These are phyloP conservation scores for Coregonus sp. DNA, from an alignment of 2,797 vertebrate species.

Conservation along the genomic window DNA sequence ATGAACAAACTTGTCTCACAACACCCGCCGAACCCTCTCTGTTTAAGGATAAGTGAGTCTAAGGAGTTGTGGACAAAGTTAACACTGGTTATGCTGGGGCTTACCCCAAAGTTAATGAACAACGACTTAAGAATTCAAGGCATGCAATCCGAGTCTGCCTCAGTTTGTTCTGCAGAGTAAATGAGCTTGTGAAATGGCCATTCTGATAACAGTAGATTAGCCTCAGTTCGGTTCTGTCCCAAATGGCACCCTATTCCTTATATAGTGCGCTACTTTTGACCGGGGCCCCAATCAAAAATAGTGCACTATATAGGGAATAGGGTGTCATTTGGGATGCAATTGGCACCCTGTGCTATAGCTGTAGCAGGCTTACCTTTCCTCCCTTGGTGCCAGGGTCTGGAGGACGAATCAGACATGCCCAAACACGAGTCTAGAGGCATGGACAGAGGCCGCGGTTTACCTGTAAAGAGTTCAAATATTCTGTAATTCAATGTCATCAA, in stretches of 20 bases:
- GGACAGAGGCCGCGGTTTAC: constrained; percentile 90
- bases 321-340: background rate
- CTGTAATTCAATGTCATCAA: constrained; percentile 15
- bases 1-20: background rate
- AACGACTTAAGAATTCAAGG: constrained; percentile 15
- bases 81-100: background rate
- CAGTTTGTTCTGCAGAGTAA: constrained; percentile 14
- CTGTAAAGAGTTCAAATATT: constrained; percentile 62
- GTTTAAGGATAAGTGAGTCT: no score
- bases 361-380: constrained; percentile 79
- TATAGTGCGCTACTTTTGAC: no score
- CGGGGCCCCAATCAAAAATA: background rate
- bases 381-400: constrained; percentile 74
- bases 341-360: background rate
- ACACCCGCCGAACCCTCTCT: background rate
- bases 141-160: constrained; percentile 8
- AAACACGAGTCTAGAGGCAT: constrained; percentile 90
- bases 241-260: no score
- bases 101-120: constrained; percentile 27
- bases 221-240: background rate
- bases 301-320: background rate
- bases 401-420: constrained; percentile 76
- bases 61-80: background rate
- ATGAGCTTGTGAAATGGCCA: constrained; percentile 19
- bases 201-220: constrained; percentile 29